Base-by-base conservation (phyloP, 2,797 vertebrate species). In the Sebastes goodei region DNA sequence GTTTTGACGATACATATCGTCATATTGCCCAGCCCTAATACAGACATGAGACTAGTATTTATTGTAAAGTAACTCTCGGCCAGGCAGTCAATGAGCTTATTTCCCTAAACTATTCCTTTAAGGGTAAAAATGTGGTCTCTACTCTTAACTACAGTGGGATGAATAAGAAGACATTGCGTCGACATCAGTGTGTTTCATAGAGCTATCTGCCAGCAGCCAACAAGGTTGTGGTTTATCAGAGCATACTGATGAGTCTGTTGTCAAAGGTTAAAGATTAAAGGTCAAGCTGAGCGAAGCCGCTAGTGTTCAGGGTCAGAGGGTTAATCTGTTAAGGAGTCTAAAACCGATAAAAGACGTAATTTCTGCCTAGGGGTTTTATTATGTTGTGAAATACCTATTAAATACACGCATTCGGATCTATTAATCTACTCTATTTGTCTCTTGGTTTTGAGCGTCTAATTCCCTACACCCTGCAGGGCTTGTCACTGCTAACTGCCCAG, bases 201-300 rank as follows among this genome's bases (percentile, higher is more conserved):
- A 76, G 52, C 65, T 57, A 38, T 46, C 59, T 76, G 71, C 62
- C 59, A 17, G 17, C 59, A 17, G 17, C 29, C 9, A 38, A n/a
- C 10, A 42, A 17, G 68, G n/a, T 29, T 30, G 56, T 11, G 12
- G 11, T 38, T 85, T 64, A 46, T 83, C 49, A 59, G 62, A 57
- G 38, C 21, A 23, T 9, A 27, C 38, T 75, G 69, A 70, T 72
- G 67, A 80, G 49, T 71, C 61, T 32, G 62, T 17, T 1, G 63
- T 79, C 64, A 81, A 56, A 84, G 49, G 49, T 52, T n/a, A 52
- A 0, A 52, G 75, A 42, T 84, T 12, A 67, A 79, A 81, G 82
- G 71, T 88, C 82, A 74, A 25, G 66, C 77, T 46, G 65, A 81
- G 68, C 33, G 70, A 20, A 27, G 53, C 76, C 17, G 59, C 61